Evolutionary conservation across 2,888 invertebrate species (phyloP), one percentile per base, ranked within the genome.

Genomic region (Oxyteleia sp.): DNA sequence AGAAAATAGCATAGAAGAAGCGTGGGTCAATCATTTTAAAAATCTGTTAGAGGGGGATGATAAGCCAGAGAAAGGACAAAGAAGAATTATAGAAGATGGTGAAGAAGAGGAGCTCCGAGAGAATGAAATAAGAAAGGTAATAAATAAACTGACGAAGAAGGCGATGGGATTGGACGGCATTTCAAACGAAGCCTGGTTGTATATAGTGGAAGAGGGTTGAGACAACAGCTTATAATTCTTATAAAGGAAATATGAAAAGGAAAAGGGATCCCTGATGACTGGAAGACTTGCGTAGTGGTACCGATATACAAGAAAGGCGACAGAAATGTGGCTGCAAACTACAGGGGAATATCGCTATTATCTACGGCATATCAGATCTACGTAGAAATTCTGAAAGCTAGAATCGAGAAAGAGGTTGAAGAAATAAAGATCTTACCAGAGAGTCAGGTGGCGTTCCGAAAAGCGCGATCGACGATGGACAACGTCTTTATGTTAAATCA

Each of bases 291-390:
- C 26, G 20, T 55, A 0, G 13, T 35, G 10, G 57, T 47, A 0
- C 47, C 47, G 11, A 8, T 43, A 7, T 26, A 29, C n/a, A 57
- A 45, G 5, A 71, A 47, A 35, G 71, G 29, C 4, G 26, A 32
- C 11, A 53, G 13, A 20, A 38, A 38, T 18, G 16, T 2, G n/a
- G 10, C 32, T 0, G 10, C 5, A 5, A 43, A 26, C 5, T 41
- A 57, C 8, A 47, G 35, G 18, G 18, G 23, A 5, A 41, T 49
- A 11, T 20, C 51, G 0, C 16, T 49, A 10, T 10, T 55, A 3
- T 20, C 20, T 4, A 68, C 53, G 11, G 55, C 43, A 2, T 51
- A 69, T 23, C 43, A 55, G 10, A 41, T 55, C 4, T 41, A 69
- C 23, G 8, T 32, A 0, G 63, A 38, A 15, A 20, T 53, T 4